Evolutionary conservation across 2,888 invertebrate species (phyloP).

Genomic region (Drosophila nr. fundita): DNA sequence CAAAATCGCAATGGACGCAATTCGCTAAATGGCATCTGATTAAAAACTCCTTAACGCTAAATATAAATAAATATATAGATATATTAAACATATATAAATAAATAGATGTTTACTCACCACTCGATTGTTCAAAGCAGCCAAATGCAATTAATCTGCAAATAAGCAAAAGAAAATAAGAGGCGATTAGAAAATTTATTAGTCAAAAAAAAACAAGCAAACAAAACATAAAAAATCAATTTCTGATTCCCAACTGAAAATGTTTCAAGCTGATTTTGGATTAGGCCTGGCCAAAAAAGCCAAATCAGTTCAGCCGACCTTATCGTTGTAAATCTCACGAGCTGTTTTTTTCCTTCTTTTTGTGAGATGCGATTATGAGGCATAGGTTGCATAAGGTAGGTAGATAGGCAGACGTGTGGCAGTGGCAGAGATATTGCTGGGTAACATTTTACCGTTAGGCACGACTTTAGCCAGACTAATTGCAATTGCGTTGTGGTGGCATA

Average conservation of each 20-base stretch:
- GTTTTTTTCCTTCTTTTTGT: slow-evolving; percentile 48
- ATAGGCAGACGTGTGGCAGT: slow-evolving; percentile 9
- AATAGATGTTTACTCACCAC: slow-evolving; percentile 42
- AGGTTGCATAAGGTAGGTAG: slow-evolving; percentile 5
- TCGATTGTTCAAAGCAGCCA: slow-evolving; percentile 38
- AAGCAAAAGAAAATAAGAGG: slow-evolving; percentile 11
- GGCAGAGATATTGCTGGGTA: slow-evolving; percentile 33
- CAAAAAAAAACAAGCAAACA: slow-evolving; percentile 22
- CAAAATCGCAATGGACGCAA: neutral
- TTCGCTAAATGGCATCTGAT: neutral
- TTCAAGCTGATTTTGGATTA: neutral
- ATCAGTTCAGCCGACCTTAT: slow-evolving; percentile 72
- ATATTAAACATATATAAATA: neutral
- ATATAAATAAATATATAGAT: neutral
- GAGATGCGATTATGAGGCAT: slow-evolving; percentile 55
- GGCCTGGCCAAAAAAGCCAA: neutral
- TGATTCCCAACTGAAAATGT: slow-evolving; percentile 17
- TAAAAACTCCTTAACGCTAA: neutral
- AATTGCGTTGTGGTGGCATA: slow-evolving; percentile 64
- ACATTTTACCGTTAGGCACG: slow-evolving; percentile 76
- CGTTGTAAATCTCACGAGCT: slow-evolving; percentile 71
- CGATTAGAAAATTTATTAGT: slow-evolving; percentile 31
- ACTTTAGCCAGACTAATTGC: slow-evolving; percentile 79
- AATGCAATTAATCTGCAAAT: slow-evolving; percentile 62
- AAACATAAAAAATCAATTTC: slow-evolving; percentile 52